A percentile compares a stretch with the other conserved stretches of the same genome.
Conservation (phyloP, 1,140 invertebrate species). For the Camponotus pennsylvanicus region DNA sequence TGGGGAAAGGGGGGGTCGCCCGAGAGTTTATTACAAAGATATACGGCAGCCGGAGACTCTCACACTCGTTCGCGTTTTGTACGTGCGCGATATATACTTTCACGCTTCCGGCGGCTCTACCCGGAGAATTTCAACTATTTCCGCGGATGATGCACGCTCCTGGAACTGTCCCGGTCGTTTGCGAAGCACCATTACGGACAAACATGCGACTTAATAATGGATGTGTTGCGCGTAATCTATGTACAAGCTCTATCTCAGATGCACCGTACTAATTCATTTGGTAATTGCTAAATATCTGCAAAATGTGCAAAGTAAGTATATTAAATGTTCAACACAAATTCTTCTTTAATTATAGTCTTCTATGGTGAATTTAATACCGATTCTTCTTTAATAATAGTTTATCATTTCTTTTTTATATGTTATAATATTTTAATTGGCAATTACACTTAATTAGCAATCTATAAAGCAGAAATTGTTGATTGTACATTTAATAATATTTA, state of each 20-base stretch:
- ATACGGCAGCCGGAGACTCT: conserved; percentile 71
- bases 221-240: conserved; percentile 44
- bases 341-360: neutral
- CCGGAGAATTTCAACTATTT: conserved; percentile 80
- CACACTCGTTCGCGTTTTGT: conserved; percentile 70
- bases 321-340: neutral
- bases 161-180: conserved; percentile 77
- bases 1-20: conserved; percentile 59
- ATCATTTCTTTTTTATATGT: neutral
- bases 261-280: conserved; percentile 27
- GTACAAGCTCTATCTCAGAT: conserved; percentile 9
- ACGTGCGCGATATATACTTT: conserved; percentile 68
- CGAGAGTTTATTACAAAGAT: conserved; percentile 83
- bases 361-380: neutral
- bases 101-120: conserved; percentile 65
- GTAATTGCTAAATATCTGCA: conserved; percentile 35
- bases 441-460: neutral
- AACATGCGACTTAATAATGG: conserved; percentile 54
- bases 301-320: conserved; percentile 3
- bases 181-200: conserved; percentile 65
- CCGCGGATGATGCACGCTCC: conserved; percentile 79
- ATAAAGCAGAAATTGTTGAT: neutral
- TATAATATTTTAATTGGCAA: neutral
- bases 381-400: too few species aligned
- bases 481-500: neutral